These are phyloP conservation scores for Leptinotarsa peninsularis DNA, from an alignment of 2,888 invertebrate species.

Conservation along the genomic window DNA sequence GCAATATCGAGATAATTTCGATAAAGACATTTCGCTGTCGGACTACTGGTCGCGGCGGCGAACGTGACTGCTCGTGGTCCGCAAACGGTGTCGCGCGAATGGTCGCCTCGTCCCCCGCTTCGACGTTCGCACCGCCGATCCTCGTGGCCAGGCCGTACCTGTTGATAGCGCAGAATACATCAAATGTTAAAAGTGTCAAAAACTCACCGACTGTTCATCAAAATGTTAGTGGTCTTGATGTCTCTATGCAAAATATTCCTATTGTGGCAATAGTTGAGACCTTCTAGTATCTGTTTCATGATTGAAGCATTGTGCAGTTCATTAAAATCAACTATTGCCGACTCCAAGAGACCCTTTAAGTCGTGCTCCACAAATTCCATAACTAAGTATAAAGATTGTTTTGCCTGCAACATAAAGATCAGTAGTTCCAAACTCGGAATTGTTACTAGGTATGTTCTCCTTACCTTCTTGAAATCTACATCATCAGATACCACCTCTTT, in stretches of 20 bases:
- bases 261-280: slow-evolving; percentile 96
- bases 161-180: neutral
- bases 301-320: slow-evolving; percentile 97
- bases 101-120: no score
- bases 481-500: slow-evolving; percentile 98
- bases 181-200: neutral
- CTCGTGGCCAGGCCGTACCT: no score
- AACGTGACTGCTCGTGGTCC: no score
- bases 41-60: no score
- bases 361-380: slow-evolving; percentile 99
- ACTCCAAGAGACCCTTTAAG: slow-evolving; percentile 97
- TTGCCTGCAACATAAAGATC: slow-evolving; percentile 70
- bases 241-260: slow-evolving; percentile 99
- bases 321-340: slow-evolving; percentile 95
- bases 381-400: slow-evolving; percentile 98
- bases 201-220: slow-evolving; percentile 97
- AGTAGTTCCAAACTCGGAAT: slow-evolving; percentile 21
- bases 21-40: no score
- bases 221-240: slow-evolving; percentile 99
- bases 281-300: slow-evolving; percentile 96
- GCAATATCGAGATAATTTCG: no score
- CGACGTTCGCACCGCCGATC: no score
- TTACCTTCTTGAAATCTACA: slow-evolving; percentile 89
- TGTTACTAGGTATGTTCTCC: slow-evolving; percentile 19
- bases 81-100: no score